phyloP scores from a whole-genome alignment of 2,113 vertebrate genomes.

The Hypanus sabinus region DNA sequence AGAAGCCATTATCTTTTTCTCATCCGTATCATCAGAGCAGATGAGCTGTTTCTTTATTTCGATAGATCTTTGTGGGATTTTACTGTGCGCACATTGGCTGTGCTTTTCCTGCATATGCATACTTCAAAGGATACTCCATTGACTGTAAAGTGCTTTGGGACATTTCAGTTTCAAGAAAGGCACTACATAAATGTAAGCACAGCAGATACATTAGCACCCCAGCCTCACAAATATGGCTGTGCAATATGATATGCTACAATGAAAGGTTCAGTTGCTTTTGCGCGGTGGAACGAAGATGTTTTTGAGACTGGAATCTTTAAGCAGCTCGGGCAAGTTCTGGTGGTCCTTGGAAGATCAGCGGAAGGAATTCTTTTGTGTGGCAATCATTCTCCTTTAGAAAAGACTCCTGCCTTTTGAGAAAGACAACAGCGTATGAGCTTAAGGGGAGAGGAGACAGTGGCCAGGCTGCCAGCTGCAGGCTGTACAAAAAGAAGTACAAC shows the following conservation, averaged over 20 bases:
- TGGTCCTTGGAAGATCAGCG: not conserved
- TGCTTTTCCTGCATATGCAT: not conserved
- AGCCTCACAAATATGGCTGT: too few species aligned
- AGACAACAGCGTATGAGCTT: constrained; percentile 1
- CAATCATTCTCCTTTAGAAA: not conserved
- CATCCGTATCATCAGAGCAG: not conserved
- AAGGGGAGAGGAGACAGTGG: not conserved
- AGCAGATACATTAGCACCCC: not conserved
- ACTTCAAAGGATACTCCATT: not conserved
- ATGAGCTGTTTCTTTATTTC: not conserved
- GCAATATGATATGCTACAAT: not conserved
- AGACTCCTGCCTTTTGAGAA: not conserved
- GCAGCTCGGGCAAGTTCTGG: not conserved
- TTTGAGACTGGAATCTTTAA: not conserved
- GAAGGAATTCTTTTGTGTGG: not conserved
- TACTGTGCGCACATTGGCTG: not conserved
- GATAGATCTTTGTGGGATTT: not conserved
- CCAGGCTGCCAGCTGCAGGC: constrained; percentile 38
- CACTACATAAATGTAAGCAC: not conserved
- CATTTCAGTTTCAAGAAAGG: not conserved
- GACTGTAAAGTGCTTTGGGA: not conserved
- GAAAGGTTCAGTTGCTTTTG: not conserved
- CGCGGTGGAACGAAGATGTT: not conserved
- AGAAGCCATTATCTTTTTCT: not conserved
- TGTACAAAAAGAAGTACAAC: constrained; percentile 49